A percentile compares a stretch with the other conserved stretches of the same genome.
phyloP scores from a whole-genome alignment of 2,113 vertebrate genomes.

The Thermophis baileyi region DNA sequence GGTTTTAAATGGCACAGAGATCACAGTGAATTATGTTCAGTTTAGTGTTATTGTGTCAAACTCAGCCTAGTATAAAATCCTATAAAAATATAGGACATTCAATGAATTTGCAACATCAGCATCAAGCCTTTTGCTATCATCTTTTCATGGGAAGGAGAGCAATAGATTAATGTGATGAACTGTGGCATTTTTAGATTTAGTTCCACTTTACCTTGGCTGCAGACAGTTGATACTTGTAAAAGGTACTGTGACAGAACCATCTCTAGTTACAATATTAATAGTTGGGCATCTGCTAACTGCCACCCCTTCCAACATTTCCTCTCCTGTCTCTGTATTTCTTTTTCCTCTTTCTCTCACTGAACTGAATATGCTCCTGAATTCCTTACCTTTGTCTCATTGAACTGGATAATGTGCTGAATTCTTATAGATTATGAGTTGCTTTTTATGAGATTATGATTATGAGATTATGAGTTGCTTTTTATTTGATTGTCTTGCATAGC shows the following conservation, averaged over 20 bases:
- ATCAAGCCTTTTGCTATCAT: constrained; percentile 29
- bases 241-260: neutral
- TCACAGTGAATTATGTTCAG: constrained; percentile 61
- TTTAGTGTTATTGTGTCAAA: constrained; percentile 53
- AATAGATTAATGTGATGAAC: neutral
- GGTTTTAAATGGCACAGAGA: constrained; percentile 47
- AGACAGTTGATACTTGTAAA: neutral
- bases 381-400: neutral
- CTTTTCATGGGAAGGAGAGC: neutral
- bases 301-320: neutral
- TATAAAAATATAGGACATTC: neutral
- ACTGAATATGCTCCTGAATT: neutral
- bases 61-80: constrained; percentile 43
- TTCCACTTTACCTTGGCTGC: neutral
- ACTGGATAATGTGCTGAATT: neutral
- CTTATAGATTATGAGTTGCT: neutral
- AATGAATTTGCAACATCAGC: constrained; percentile 15
- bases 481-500: neutral
- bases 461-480: neutral
- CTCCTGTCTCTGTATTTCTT: neutral
- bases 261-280: neutral
- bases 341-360: neutral
- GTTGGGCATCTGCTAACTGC: neutral
- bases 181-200: neutral
- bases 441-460: neutral